Evolutionary conservation across 2,888 invertebrate genomes (phyloP).

Genomic region (Dasypolia templi): DNA sequence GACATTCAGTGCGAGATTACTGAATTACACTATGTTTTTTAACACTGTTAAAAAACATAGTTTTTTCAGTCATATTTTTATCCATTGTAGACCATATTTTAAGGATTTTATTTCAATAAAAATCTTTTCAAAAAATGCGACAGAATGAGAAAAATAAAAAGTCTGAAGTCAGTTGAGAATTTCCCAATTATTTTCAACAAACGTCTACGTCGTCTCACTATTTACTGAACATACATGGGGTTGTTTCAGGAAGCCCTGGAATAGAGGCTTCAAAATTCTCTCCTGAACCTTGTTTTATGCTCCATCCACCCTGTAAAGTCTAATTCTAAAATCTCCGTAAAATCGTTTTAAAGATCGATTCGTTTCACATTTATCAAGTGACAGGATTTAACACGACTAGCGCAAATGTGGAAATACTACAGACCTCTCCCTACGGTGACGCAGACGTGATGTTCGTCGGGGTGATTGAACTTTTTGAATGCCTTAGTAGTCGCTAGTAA

Average conservation of each 20-base stretch:
- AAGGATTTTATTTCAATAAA: too few relatives aligned
- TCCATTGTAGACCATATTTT: too few relatives aligned
- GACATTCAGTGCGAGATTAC: too few relatives aligned
- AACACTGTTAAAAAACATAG: too few relatives aligned
- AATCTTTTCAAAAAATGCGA: too few relatives aligned
- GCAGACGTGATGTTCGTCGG: background rate
- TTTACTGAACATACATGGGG: background rate
- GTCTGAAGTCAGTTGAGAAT: background rate
- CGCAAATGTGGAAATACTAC: background rate
- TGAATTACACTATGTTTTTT: too few relatives aligned
- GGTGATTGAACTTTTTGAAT: background rate
- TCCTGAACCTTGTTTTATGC: too few relatives aligned
- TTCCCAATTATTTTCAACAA: background rate
- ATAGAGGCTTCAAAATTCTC: background rate
- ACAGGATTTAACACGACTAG: background rate
- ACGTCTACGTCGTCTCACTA: background rate
- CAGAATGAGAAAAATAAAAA: too few relatives aligned
- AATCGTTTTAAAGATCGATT: background rate
- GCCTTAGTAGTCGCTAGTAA: background rate
- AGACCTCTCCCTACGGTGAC: too few relatives aligned
- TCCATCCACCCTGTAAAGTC: background rate
- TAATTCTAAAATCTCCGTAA: background rate
- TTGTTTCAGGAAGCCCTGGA: background rate
- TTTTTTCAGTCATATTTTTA: too few relatives aligned
- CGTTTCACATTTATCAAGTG: background rate